Conservation (phyloP, 2,113 vertebrate species). For the Clupea harengus region DNA sequence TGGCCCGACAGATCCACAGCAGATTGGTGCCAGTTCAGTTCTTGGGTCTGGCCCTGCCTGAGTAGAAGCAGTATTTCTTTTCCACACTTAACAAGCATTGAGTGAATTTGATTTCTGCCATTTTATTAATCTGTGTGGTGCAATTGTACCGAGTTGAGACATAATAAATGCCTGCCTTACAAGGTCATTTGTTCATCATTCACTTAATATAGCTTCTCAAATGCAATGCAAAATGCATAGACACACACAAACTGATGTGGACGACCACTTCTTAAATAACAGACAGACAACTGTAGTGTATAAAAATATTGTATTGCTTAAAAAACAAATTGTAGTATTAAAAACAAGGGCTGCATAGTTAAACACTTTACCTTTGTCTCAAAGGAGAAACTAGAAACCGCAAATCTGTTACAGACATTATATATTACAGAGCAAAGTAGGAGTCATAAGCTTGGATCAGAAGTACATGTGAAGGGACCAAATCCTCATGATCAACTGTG, state of each 20-base stretch:
- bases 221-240: not conserved
- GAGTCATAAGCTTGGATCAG: not conserved
- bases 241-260: not conserved
- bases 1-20: not conserved
- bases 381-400: not conserved
- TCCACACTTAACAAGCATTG: conserved; percentile 63
- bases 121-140: conserved; percentile 66
- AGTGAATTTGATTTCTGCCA: conserved; percentile 62
- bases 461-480: not conserved
- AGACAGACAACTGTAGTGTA: conserved; percentile 31
- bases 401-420: not conserved
- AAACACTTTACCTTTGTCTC: not conserved
- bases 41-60: not conserved
- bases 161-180: conserved; percentile 87
- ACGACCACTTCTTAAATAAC: not conserved
- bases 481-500: not conserved
- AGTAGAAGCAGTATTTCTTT: conserved; percentile 63
- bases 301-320: conserved; percentile 59
- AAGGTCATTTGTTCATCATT: conserved; percentile 53
- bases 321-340: conserved; percentile 29
- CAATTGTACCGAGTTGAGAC: conserved; percentile 71
- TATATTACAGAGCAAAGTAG: not conserved
- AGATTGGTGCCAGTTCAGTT: not conserved
- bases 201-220: not conserved
- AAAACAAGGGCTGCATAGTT: conserved; percentile 32